These are phyloP conservation scores for Taxidea taxus DNA, from an alignment of 2,113 vertebrate species.

Conservation along the genomic window DNA sequence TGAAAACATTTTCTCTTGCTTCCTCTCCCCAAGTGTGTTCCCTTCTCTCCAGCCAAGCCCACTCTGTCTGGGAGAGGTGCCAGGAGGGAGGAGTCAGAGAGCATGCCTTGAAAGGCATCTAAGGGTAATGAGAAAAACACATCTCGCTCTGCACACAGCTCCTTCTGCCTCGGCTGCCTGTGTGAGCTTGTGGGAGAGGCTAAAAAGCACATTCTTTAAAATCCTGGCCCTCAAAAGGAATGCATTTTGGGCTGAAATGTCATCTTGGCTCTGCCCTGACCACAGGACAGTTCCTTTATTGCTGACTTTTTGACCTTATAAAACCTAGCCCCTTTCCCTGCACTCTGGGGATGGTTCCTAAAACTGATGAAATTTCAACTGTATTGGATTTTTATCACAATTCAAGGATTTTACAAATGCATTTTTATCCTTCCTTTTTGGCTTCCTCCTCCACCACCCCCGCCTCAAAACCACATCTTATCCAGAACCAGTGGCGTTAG, in stretches of 20 bases:
- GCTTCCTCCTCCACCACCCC: background rate
- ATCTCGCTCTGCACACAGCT: conserved; percentile 48
- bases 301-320: conserved; percentile 59
- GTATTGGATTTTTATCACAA: conserved; percentile 57
- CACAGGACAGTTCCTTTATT: conserved; percentile 42
- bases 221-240: conserved; percentile 66
- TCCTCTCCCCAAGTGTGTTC: background rate
- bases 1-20: background rate
- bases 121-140: conserved; percentile 77
- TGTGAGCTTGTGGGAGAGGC: conserved; percentile 68
- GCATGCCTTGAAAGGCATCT: conserved; percentile 58
- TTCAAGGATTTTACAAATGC: conserved; percentile 67
- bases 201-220: conserved; percentile 77
- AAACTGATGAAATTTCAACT: conserved; percentile 62
- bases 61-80: conserved; percentile 48
- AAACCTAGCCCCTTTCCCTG: conserved; percentile 46
- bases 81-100: conserved; percentile 39
- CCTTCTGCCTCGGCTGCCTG: conserved; percentile 39
- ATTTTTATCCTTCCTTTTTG: conserved; percentile 43
- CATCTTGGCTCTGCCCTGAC: conserved; percentile 48
- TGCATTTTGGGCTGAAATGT: conserved; percentile 53
- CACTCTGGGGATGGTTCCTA: conserved; percentile 4
- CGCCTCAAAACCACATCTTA: conserved; percentile 22
- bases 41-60: background rate
- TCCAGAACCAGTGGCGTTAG: background rate